Base-by-base conservation (phyloP, 2,113 vertebrate genomes). In the Takifugu flavidus region DNA sequence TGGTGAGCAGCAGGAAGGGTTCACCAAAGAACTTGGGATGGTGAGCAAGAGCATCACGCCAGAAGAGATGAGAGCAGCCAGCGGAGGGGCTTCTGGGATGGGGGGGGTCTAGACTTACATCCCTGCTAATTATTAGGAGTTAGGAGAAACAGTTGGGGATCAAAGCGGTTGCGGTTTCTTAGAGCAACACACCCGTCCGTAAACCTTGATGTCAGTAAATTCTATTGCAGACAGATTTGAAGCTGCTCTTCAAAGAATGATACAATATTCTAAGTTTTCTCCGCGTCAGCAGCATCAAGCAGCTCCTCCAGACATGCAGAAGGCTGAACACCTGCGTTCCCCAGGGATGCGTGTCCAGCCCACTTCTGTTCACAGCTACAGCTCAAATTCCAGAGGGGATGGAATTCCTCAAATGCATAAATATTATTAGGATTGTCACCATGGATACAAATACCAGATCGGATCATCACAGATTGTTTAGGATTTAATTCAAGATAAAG, bases 401-500 rank as follows among this genome's bases (percentile, higher is more conserved):
- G 8, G 44, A 45, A 39, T 39, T 39, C 34, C 34, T 10, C 34
- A 39, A 39, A 39, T 10, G 8, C 34, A 39, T 39, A 10, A 10
- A 6, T 39, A 10, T 6, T 39, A 39, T n/a, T n/a, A n/a, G n/a
- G n/a, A 39, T 39, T 39, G 78, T 70, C 34, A 3, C 2, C 3
- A 39, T 39, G 11, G 34, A 39, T 8, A 10, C 2, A 10, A 39
- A 39, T 10, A 39, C 1, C 34, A 39, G 34, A 39, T 1, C 1
- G 2, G 7, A 39, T 6, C 34, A 11, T 39, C 34, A 39, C 34
- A 39, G 34, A 39, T 39, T 39, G 34, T 39, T 39, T 39, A 39
- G 60, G 58, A 80, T 85, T 88, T 84, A 88, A 84, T 88, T 15
- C 6, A 81, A 84, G 70, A 87, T 84, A 87, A 47, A 59, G 83